Evolutionary conservation across 1,140 invertebrate species (phyloP).

Genomic region (Melanaphis sacchari): DNA sequence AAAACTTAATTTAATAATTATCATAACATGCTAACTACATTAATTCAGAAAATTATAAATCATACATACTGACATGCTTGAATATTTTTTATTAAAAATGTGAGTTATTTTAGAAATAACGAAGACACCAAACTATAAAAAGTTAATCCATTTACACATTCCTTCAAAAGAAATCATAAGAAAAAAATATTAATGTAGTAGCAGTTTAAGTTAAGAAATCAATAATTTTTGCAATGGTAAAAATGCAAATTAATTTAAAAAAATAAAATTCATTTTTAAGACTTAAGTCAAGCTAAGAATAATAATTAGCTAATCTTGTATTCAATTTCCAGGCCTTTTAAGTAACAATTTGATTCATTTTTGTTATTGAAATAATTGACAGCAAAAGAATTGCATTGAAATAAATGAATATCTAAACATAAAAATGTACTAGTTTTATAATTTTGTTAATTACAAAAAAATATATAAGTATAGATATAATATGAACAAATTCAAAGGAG

Average conservation of each 20-base stretch:
- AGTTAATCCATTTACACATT: not conserved
- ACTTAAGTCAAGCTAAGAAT: not conserved
- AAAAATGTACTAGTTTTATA: conserved; percentile 20
- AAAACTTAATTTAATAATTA: not conserved
- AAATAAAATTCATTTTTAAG: not conserved
- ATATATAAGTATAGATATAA: not conserved
- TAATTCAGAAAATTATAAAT: not conserved
- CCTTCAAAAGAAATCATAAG: not conserved
- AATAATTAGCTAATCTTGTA: not conserved
- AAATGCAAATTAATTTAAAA: not conserved
- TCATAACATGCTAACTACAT: not conserved
- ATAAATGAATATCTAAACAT: not conserved
- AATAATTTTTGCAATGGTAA: not conserved
- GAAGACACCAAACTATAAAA: not conserved
- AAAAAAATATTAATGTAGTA: not conserved
- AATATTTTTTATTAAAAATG: not conserved
- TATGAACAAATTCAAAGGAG: conserved; percentile 71
- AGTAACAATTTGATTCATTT: not conserved
- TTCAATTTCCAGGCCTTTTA: not conserved
- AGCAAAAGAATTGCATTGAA: not conserved
- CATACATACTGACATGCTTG: not conserved
- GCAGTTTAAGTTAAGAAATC: not conserved
- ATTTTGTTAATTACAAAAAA: not conserved
- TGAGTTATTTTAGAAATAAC: not conserved
- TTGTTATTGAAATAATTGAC: not conserved